Conservation (phyloP, 2,797 vertebrate genomes). For the Halcyon leucocephala region DNA sequence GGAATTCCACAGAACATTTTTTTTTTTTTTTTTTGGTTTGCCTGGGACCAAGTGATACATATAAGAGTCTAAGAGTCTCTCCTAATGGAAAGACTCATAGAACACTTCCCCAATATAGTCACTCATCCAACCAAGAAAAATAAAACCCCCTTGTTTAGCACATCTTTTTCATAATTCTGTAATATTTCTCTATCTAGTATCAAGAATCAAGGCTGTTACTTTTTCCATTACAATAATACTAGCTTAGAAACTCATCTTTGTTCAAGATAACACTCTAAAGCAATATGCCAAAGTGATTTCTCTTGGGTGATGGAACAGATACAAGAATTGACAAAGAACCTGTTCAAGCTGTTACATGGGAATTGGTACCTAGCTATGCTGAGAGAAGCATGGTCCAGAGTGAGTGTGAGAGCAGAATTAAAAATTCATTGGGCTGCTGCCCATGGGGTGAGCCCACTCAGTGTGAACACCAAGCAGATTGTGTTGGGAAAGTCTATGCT, state of each 20-base stretch:
- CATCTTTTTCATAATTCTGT: slow-evolving; percentile 6
- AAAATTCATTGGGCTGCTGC: not conserved
- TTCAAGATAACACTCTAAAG: not conserved
- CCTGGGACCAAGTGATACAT: not conserved
- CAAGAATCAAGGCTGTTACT: not conserved
- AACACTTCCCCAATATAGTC: slow-evolving; percentile 17
- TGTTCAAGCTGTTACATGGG: not conserved
- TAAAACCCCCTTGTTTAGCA: not conserved
- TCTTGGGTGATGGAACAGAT: not conserved
- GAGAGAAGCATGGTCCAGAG: not conserved
- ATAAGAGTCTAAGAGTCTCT: not conserved
- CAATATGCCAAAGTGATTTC: not conserved
- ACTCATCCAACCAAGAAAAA: slow-evolving; percentile 11
- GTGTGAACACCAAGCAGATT: not conserved
- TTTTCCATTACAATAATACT: not conserved
- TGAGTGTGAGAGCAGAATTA: not conserved
- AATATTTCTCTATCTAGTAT: slow-evolving; percentile 31
- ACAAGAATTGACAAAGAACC: not conserved
- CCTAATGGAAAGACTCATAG: not conserved
- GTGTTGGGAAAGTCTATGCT: fast-evolving
- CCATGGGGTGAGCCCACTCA: not conserved
- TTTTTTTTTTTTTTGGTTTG: not conserved
- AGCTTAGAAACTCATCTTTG: not conserved
- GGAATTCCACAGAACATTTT: not conserved
- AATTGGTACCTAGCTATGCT: not conserved